phyloP scores from a whole-genome alignment of 1,140 invertebrate species.

The Harpegnathos saltator region DNA sequence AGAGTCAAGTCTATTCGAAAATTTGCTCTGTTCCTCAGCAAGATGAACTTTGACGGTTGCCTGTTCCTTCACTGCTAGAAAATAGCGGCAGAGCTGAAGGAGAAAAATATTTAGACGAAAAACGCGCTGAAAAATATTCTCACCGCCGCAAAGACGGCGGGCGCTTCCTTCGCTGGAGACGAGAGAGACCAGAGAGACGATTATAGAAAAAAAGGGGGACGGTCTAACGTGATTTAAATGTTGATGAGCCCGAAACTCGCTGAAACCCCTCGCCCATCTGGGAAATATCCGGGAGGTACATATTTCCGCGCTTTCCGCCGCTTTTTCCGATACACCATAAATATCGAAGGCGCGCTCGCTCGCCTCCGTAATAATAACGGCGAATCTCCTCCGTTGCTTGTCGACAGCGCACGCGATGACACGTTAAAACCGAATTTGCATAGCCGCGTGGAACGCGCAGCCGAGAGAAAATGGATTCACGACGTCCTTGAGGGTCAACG shows the following conservation, averaged over 20 bases:
- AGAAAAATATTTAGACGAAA: too few relatives aligned
- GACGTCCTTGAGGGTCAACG: conserved; percentile 40
- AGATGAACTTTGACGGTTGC: too few relatives aligned
- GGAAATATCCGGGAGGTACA: neutral
- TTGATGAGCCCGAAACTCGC: neutral
- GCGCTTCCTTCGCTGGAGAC: too few relatives aligned
- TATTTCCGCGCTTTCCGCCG: neutral
- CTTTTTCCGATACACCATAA: neutral
- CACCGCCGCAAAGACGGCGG: too few relatives aligned
- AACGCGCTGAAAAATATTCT: too few relatives aligned
- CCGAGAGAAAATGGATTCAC: conserved; percentile 53
- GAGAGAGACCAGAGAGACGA: too few relatives aligned
- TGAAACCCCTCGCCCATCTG: neutral
- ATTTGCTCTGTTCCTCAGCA: neutral
- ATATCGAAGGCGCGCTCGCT: neutral
- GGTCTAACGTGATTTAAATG: neutral
- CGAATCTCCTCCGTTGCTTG: too few relatives aligned
- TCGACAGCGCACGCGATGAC: neutral
- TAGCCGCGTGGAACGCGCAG: neutral
- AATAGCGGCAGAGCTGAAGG: too few relatives aligned
- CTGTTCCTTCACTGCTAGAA: too few relatives aligned
- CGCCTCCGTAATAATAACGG: neutral
- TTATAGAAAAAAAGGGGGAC: neutral
- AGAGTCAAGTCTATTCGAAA: neutral
- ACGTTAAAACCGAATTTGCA: neutral